A percentile compares a stretch with the other conserved stretches of the same genome.
These are phyloP conservation scores for Eilema depressum DNA, from an alignment of 2,888 invertebrate species.

Conservation along the genomic window DNA sequence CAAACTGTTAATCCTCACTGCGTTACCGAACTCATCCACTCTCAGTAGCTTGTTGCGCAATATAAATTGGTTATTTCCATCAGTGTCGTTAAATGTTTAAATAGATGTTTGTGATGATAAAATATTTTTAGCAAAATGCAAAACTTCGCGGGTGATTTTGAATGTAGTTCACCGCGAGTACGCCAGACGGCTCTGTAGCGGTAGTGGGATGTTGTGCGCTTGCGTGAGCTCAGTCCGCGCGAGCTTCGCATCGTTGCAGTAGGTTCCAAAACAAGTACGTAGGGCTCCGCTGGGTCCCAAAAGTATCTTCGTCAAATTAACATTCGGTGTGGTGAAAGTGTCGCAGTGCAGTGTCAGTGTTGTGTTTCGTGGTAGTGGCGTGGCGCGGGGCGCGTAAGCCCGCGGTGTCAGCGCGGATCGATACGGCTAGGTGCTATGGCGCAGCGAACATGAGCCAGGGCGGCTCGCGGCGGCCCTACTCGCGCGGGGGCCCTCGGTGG, in stretches of 20 bases:
- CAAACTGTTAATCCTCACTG: slow-evolving; percentile 39
- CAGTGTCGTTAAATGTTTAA: slow-evolving; percentile 17
- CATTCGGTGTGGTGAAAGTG: slow-evolving; percentile 58
- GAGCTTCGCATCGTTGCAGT: slow-evolving; percentile 75
- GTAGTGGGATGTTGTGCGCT: slow-evolving; percentile 67
- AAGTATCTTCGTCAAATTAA: slow-evolving; percentile 48
- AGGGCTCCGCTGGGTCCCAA: slow-evolving; percentile 63
- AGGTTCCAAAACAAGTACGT: slow-evolving; percentile 67
- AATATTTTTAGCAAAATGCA: slow-evolving; percentile 44
- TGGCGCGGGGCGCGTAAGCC: slow-evolving; percentile 52
- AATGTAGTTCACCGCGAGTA: slow-evolving; percentile 55
- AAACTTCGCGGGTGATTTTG: slow-evolving; percentile 76
- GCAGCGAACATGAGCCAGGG: slow-evolving; percentile 81
- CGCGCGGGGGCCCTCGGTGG: slow-evolving; percentile 83
- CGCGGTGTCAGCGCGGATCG: slow-evolving; percentile 72
- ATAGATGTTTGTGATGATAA: slow-evolving; percentile 20
- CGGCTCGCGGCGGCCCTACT: slow-evolving; percentile 81
- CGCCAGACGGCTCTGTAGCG: slow-evolving; percentile 61
- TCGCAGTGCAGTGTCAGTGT: slow-evolving; percentile 67
- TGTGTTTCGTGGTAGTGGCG: slow-evolving; percentile 45
- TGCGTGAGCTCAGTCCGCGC: slow-evolving; percentile 70
- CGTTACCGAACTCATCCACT: slow-evolving; percentile 23
- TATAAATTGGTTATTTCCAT: slow-evolving; percentile 15
- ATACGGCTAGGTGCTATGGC: slow-evolving; percentile 72
- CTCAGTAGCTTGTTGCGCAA: slow-evolving; percentile 19